Conservation (phyloP, 2,888 invertebrate genomes). For the Abrostola triplasia region DNA sequence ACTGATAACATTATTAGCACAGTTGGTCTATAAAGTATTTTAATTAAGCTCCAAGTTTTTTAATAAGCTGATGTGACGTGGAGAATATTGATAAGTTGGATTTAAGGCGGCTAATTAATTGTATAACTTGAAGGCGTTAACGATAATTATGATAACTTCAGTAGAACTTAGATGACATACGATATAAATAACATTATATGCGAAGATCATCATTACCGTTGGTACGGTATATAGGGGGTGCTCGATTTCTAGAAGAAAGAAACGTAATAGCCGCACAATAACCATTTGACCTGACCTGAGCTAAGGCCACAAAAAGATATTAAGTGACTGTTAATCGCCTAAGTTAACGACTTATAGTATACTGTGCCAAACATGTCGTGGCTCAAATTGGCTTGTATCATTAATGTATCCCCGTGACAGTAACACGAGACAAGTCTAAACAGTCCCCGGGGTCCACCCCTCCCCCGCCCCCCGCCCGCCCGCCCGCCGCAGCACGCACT, state of each 20-base stretch:
- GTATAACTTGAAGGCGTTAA: no score
- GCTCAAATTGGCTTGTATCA: background rate
- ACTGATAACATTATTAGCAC: background rate
- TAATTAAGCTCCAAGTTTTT: background rate
- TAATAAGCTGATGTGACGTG: background rate
- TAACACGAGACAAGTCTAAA: constrained; percentile 2
- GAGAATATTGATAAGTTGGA: background rate
- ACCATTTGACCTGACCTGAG: no score
- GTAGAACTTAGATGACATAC: no score
- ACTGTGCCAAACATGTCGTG: no score
- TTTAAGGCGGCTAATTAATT: no score
- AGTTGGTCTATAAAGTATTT: constrained; percentile 2
- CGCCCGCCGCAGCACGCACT: background rate
- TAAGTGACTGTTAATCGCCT: background rate
- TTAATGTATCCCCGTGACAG: constrained; percentile 13
- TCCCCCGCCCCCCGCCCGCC: background rate
- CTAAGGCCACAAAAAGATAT: no score
- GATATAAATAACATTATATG: no score
- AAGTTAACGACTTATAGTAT: background rate
- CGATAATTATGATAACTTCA: no score
- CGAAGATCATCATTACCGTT: no score
- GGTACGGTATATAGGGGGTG: no score
- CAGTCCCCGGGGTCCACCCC: background rate
- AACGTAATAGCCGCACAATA: no score
- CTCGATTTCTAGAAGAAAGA: no score